Evolutionary conservation across 1,140 invertebrate species (phyloP), one percentile per base, ranked within the genome.

Genomic region (Macrotrachela quadricornifera): DNA sequence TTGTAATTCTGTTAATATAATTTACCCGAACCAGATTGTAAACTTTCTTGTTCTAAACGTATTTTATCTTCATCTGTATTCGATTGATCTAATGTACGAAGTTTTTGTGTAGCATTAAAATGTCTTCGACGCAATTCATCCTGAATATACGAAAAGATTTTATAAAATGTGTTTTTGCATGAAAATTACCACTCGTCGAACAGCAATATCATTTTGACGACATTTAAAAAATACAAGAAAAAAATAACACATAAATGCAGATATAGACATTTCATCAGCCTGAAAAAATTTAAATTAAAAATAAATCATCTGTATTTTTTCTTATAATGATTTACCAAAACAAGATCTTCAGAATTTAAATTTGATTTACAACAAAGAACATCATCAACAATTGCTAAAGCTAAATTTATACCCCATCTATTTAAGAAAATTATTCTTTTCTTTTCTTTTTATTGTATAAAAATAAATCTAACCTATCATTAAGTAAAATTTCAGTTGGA

Each of bases 191-290:
- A 60, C 57, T 57, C 62, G 52, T 21, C 61, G 60, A 14, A 63
- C 57, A 13, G 65, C 63, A 37, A 61, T 59, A 38, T 59, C 56
- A 21, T 59, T 60, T 53, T 68, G 66, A 44, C 64, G 56, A 41
- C 62, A 66, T 55, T 67, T 68, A 57, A 62, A 68, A 13, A 63
- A 64, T 46, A 67, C 58, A 65, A 68, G 67, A 47, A 68, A 64
- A 58, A 68, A 66, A 50, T 59, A 64, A 36, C 60, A 58, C 50
- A 67, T 65, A 54, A 65, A 68, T 15, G 64, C 57, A 59, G 62
- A 61, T 44, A 67, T 60, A n/a, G 66, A 60, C 10, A 46, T 43
- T 17, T 43, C 40, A 37, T 50, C 56, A 58, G 65, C 66, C 60
- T 68, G 63, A 30, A 4, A 30, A 30, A 8, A 30, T 30, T 4